Base-by-base conservation (phyloP, 2,888 invertebrate species). In the Phyllotreta cruciferae region DNA sequence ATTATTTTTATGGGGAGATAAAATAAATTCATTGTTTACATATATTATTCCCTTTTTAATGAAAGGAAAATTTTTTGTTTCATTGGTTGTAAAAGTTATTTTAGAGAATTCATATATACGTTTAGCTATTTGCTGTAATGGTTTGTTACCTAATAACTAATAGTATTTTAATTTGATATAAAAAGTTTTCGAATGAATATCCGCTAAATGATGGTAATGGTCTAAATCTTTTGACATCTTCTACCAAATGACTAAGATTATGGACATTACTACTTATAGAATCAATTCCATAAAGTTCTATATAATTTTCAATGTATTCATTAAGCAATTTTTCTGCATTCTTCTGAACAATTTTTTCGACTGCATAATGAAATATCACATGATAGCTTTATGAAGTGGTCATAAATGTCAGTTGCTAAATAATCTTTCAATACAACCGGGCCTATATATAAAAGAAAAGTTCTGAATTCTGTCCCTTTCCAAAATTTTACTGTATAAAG, bases 191-290 rank as follows among this genome's bases (percentile, higher is more conserved):
- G 71, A 74, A 78, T 7, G 70, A 67, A 66, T 77, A 79, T 5
- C 72, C 68, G 42, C 74, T 75, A 56, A 72, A 72, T 14, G 60
- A 63, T 57, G 77, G 73, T 24, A 78, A 66, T 9, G 45, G 39
- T 4, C 77, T 77, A 67, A 70, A 74, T 8, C 60, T 69, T 24
- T 42, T 35, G 6, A 69, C 73, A 69, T 79, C 78, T 44, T 71
- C 65, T 24, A 74, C 66, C 14, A 78, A 36, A 67, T 78, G 78
- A 44, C 73, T 61, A 13, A 78, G 58, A 10, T 68, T 66, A 69
- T 79, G 78, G 3, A 78, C 68, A 71, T 79, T 79, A 58, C 75
- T 75, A 9, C 73, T 68, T 24, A 76, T 38, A 53, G 68, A 66
- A 34, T 75, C 71, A 36, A 64, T 58, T 2, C 74, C 73, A 72